These are phyloP conservation scores for Cephus pygmeus DNA, from an alignment of 2,888 invertebrate genomes.

Conservation along the genomic window DNA sequence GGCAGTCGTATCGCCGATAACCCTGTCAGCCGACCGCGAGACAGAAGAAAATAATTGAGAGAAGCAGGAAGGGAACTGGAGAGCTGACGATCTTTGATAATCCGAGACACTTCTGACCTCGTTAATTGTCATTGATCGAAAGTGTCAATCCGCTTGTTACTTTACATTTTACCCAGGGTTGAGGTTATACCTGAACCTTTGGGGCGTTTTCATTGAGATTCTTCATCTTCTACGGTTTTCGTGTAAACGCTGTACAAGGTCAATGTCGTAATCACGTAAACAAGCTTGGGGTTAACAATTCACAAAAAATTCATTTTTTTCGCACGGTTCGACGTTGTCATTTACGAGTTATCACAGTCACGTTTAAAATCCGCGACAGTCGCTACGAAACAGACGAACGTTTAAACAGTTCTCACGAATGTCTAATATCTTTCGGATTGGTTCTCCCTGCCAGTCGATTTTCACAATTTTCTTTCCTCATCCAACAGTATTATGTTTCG, in stretches of 20 bases:
- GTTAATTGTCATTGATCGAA: neutral
- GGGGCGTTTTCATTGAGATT: neutral
- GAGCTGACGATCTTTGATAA: neutral
- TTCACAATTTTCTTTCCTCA: neutral
- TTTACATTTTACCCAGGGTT: neutral
- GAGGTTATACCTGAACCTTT: neutral
- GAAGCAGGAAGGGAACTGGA: neutral
- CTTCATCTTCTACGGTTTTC: neutral
- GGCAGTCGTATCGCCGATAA: constrained; percentile 10
- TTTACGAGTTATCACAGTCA: neutral
- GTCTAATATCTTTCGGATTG: neutral
- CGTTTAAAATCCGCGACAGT: neutral
- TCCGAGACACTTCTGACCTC: neutral
- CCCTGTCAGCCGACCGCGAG: neutral
- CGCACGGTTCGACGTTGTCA: neutral
- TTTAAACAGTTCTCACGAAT: neutral
- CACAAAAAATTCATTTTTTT: neutral
- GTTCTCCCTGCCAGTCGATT: neutral
- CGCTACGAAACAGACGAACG: neutral
- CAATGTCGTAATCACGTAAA: neutral
- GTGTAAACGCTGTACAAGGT: neutral
- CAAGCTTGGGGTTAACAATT: neutral
- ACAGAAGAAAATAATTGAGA: neutral
- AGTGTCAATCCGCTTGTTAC: neutral
- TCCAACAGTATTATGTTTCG: neutral